Evolutionary conservation across 2,113 vertebrate genomes (phyloP).

Genomic region (Calyptommatus sinebrachiatus): DNA sequence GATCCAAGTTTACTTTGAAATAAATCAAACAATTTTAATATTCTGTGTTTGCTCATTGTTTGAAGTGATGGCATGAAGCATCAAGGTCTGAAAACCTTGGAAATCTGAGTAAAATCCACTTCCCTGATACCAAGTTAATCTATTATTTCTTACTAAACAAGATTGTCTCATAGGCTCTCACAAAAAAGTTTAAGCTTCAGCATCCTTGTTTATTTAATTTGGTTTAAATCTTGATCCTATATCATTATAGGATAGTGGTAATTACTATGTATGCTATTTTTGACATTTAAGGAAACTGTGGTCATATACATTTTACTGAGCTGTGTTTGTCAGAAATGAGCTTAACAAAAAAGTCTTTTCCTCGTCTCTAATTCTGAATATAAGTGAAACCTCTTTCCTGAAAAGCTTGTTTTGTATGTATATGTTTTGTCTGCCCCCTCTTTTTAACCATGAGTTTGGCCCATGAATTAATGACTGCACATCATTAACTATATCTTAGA

Average conservation of each 20-base stretch:
- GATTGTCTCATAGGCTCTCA: constrained; percentile 51
- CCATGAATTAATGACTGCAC: background rate
- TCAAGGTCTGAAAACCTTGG: constrained; percentile 50
- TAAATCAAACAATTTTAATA: constrained; percentile 49
- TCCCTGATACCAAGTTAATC: constrained; percentile 54
- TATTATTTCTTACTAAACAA: constrained; percentile 56
- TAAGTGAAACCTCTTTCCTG: rapidly evolving
- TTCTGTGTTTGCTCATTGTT: constrained; percentile 26
- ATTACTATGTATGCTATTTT: constrained; percentile 23
- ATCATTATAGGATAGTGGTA: constrained; percentile 37
- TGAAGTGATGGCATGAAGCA: constrained; percentile 38
- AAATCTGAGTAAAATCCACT: constrained; percentile 53
- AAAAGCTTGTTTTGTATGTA: background rate
- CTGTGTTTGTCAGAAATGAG: constrained; percentile 15
- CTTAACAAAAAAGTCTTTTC: constrained; percentile 28
- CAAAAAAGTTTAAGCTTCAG: constrained; percentile 50
- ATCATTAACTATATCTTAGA: background rate
- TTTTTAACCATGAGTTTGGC: constrained; percentile 10
- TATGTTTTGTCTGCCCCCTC: background rate
- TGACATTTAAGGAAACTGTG: constrained; percentile 24
- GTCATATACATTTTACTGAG: constrained; percentile 15
- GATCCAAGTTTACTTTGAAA: constrained; percentile 20
- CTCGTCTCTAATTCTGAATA: background rate
- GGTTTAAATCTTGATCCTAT: constrained; percentile 59
- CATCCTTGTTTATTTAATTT: constrained; percentile 48